Evolutionary conservation across 2,113 vertebrate species (phyloP).

Genomic region (Coracopsis vasa): DNA sequence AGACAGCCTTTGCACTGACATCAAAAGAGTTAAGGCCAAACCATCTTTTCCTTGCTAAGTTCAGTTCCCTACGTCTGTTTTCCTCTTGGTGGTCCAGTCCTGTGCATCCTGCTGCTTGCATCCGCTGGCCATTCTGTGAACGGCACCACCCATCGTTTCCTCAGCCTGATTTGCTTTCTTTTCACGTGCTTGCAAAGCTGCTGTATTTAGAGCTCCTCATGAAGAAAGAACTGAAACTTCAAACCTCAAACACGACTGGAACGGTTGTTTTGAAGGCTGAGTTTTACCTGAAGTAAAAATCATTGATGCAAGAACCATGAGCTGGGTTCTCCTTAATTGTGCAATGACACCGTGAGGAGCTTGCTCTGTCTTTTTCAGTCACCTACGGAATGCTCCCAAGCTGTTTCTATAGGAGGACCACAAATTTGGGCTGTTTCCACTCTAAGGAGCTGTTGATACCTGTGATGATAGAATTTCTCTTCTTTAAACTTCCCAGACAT

Average conservation of each 20-base stretch:
- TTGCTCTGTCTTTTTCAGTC: not conserved
- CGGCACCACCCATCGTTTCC: not conserved
- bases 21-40: not conserved
- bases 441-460: too few species aligned
- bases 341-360: not conserved
- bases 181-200: not conserved
- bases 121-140: not conserved
- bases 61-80: not conserved
- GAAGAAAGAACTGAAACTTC: constrained; percentile 6
- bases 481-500: not conserved
- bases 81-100: not conserved
- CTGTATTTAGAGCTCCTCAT: not conserved
- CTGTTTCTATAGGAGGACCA: not conserved
- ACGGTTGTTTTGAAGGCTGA: not conserved
- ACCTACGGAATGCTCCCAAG: not conserved
- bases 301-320: not conserved
- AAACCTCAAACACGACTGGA: not conserved
- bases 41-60: not conserved
- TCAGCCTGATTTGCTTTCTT: not conserved
- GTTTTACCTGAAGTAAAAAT: not conserved
- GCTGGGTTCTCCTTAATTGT: not conserved
- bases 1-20: not conserved
- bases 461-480: not conserved
- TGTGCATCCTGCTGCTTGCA: not conserved
- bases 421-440: not conserved